Conservation (phyloP, 1,140 invertebrate species). For the Bombus affinis region DNA sequence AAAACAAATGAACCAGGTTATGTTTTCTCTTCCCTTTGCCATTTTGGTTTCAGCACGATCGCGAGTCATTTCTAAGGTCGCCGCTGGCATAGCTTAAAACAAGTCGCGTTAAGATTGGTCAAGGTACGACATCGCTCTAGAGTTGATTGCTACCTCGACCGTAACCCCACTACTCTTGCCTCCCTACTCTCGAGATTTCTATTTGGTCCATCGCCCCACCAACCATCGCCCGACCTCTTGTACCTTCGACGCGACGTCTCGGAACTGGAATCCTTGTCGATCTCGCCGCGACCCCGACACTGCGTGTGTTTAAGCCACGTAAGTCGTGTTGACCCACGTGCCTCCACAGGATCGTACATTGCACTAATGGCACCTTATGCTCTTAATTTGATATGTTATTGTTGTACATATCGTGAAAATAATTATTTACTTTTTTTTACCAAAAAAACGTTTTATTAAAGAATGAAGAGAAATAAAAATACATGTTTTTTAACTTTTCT, state of each 20-base stretch:
- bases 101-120: constrained; percentile 82
- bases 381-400: too few relatives aligned
- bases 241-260: constrained; percentile 25
- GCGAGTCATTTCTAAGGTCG: constrained; percentile 75
- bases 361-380: neutral
- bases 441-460: too few relatives aligned
- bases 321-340: constrained; percentile 46
- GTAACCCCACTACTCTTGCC: constrained; percentile 40
- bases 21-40: constrained; percentile 41
- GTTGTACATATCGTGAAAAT: too few relatives aligned
- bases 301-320: constrained; percentile 25
- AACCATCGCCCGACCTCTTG: constrained; percentile 15
- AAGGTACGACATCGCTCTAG: constrained; percentile 80
- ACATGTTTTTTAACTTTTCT: too few relatives aligned
- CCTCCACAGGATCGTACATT: constrained; percentile 13
- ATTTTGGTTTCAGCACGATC: constrained; percentile 71
- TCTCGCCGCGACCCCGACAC: constrained; percentile 48
- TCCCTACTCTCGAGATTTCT: constrained; percentile 52
- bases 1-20: neutral
- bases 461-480: too few relatives aligned
- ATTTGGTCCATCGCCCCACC: constrained; percentile 40
- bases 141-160: constrained; percentile 60
- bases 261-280: constrained; percentile 17
- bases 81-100: constrained; percentile 80
- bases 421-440: too few relatives aligned